Evolutionary conservation across 1,140 invertebrate genomes (phyloP).

Genomic region (Oppia nitens): DNA sequence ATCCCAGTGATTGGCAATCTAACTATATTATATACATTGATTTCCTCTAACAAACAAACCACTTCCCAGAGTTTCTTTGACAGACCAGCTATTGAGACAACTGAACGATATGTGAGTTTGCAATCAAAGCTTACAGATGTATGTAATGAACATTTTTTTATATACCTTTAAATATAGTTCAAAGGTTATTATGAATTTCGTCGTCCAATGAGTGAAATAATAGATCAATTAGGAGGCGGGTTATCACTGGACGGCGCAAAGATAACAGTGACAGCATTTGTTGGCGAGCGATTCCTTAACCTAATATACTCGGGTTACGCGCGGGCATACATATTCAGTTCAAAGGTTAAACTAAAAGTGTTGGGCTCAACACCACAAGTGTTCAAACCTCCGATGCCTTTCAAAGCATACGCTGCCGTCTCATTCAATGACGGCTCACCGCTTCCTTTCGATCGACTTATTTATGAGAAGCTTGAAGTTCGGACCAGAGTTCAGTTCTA

Average conservation of each 20-base stretch:
- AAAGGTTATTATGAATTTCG: constrained; percentile 66
- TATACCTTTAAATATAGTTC: too few relatives aligned
- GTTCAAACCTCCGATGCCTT: constrained; percentile 82
- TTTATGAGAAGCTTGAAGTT: constrained; percentile 33
- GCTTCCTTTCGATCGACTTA: constrained; percentile 37
- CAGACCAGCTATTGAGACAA: constrained; percentile 12
- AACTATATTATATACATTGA: constrained; percentile 40
- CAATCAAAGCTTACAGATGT: too few relatives aligned
- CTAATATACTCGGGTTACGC: constrained; percentile 57
- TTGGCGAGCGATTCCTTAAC: constrained; percentile 73
- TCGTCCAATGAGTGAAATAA: constrained; percentile 61
- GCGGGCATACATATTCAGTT: constrained; percentile 67
- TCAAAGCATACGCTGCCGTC: constrained; percentile 48
- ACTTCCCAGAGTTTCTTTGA: not conserved
- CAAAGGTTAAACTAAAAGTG: constrained; percentile 58
- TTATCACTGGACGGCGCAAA: constrained; percentile 51
- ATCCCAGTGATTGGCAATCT: constrained; percentile 48
- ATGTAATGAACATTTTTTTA: too few relatives aligned
- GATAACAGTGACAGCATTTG: constrained; percentile 64
- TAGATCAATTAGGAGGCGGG: constrained; percentile 37
- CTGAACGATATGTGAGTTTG: constrained; percentile 7
- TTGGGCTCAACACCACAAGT: constrained; percentile 75
- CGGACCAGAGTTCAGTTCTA: constrained; percentile 28
- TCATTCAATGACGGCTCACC: constrained; percentile 60
- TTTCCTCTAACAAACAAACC: not conserved